These are phyloP conservation scores for Drosophila kepulauana DNA, from an alignment of 1,140 invertebrate species.

Conservation along the genomic window DNA sequence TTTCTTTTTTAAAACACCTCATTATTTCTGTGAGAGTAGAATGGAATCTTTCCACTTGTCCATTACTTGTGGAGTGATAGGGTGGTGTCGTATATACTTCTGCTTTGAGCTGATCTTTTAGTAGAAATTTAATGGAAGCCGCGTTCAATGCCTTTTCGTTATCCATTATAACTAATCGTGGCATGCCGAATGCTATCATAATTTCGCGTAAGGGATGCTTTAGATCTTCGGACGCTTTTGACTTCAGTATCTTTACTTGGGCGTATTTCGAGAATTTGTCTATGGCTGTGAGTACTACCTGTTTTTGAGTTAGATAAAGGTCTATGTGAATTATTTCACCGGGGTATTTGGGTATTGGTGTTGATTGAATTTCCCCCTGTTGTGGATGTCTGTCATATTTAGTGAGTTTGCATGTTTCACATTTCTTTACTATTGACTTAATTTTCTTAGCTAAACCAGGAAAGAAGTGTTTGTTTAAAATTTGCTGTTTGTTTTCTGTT, in stretches of 20 bases:
- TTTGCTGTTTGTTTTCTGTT: not conserved
- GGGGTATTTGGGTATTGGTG: conserved; percentile 32
- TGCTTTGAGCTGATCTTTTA: conserved; percentile 36
- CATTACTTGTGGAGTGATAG: conserved; percentile 35
- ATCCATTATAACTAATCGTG: conserved; percentile 27
- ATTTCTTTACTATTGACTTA: not conserved
- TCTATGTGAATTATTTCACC: conserved; percentile 27
- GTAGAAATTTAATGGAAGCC: conserved; percentile 35
- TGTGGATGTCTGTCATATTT: not conserved
- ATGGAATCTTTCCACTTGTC: conserved; percentile 42
- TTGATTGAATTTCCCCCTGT: not conserved
- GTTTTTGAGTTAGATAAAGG: conserved; percentile 7
- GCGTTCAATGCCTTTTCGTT: conserved; percentile 40
- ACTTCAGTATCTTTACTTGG: conserved; percentile 31
- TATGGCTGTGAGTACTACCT: conserved; percentile 30
- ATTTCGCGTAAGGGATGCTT: conserved; percentile 26
- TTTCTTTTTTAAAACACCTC: conserved; percentile 27
- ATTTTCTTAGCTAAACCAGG: not conserved
- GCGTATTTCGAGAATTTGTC: conserved; percentile 49
- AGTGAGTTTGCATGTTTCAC: not conserved
- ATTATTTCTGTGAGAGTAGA: conserved; percentile 37
- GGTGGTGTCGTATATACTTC: conserved; percentile 35
- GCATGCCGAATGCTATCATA: conserved; percentile 30
- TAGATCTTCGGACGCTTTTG: conserved; percentile 37
- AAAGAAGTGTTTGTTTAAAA: not conserved